Percentiles rank a stretch among this genome's conserved stretches.
phyloP scores from a whole-genome alignment of 2,113 vertebrate genomes.

The Carlito syrichta region DNA sequence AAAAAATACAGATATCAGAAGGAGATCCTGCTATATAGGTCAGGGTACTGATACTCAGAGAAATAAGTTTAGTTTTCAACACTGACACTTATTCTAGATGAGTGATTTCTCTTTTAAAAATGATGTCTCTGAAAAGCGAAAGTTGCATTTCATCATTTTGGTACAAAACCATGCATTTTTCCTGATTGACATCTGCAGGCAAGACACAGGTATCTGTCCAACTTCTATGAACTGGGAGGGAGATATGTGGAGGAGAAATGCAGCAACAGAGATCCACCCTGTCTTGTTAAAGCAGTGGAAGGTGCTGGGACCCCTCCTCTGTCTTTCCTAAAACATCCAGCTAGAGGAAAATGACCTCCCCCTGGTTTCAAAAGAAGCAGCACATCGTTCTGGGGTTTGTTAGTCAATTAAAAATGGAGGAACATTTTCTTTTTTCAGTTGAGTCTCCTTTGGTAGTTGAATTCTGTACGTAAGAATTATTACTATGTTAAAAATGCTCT shows the following conservation, averaged over 20 bases:
- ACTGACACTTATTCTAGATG: neutral
- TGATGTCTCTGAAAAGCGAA: neutral
- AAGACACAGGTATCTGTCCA: constrained; percentile 1
- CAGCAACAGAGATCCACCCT: neutral
- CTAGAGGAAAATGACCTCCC: neutral
- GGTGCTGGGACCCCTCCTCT: neutral
- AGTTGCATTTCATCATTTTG: neutral
- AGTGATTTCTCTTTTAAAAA: neutral
- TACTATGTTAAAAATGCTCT: neutral
- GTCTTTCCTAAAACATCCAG: neutral
- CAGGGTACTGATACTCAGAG: neutral
- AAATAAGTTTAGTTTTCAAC: neutral
- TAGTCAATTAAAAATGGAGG: neutral
- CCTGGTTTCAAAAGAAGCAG: neutral
- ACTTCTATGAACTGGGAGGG: neutral
- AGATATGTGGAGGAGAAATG: neutral
- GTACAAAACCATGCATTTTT: neutral
- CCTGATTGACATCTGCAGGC: neutral
- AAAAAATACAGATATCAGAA: neutral
- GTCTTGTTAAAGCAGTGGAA: neutral
- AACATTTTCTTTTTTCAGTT: neutral
- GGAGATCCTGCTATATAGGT: neutral
- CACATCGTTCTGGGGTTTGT: neutral
- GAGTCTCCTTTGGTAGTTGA: neutral
- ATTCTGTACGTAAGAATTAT: neutral